These are phyloP conservation scores for Lymantria monacha DNA, from an alignment of 2,888 invertebrate species.

Conservation along the genomic window DNA sequence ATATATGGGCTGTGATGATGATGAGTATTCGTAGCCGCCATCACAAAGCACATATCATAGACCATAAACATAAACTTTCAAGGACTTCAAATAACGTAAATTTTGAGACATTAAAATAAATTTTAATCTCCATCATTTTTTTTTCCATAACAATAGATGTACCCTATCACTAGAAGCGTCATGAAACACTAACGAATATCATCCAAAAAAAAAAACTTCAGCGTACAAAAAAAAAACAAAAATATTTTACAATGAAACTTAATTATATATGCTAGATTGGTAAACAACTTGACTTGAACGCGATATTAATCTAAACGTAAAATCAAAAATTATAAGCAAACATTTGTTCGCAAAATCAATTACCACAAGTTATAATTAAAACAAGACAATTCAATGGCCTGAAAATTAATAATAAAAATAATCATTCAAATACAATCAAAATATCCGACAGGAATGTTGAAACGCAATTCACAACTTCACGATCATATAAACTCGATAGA, in stretches of 20 bases:
- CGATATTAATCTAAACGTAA: constrained; percentile 45
- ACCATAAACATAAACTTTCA: too few species aligned
- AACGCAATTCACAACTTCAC: constrained; percentile 16
- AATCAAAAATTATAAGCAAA: constrained; percentile 14
- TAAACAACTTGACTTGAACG: constrained; percentile 53
- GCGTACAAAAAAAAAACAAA: constrained; percentile 36
- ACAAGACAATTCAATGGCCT: constrained; percentile 24
- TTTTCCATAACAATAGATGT: constrained; percentile 1
- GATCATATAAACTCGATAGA: constrained; percentile 19
- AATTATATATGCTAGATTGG: constrained; percentile 52
- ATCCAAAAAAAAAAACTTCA: constrained; percentile 29
- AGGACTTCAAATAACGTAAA: too few species aligned
- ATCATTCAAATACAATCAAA: constrained; percentile 7
- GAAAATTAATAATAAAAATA: constrained; percentile 9
- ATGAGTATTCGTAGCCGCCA: too few species aligned
- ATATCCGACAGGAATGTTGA: constrained; percentile 26
- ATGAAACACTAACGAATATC: constrained; percentile 32
- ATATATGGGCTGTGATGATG: too few species aligned
- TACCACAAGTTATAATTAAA: constrained; percentile 5
- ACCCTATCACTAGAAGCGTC: constrained; percentile 9
- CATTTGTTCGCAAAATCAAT: constrained; percentile 17
- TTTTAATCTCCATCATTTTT: constrained; percentile 7
- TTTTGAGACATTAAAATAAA: neutral
- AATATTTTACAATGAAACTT: constrained; percentile 31
- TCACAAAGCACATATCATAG: too few species aligned